Evolutionary conservation across 2,888 invertebrate genomes (phyloP), one percentile per base, ranked within the genome.

Genomic region (Agrochola lychnidis): DNA sequence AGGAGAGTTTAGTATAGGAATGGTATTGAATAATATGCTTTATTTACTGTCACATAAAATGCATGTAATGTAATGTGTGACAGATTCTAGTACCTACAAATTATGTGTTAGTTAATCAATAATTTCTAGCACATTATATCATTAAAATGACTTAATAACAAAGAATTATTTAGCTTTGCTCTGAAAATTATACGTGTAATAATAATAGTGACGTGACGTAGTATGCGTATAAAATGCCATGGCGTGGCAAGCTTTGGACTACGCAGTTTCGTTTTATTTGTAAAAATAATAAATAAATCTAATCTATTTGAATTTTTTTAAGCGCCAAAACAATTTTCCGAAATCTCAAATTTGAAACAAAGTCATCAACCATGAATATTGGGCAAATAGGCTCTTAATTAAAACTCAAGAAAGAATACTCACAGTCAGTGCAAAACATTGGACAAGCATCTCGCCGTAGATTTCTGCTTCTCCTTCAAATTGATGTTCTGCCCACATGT

Each of bases 341-440:
- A 76, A 69, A 69, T 69, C 2, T 45, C 25, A 69, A 75, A 30
- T 85, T 76, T 82, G 81, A 51, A 78, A 78, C 80, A 81, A 80
- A 82, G 57, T 70, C 82, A 76, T 70, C 80, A 83, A 73, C 53
- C 45, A 83, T 56, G 62, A 71, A 78, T 68, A 59, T 74, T 83
- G 81, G 74, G 85, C 79, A 74, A 81, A 88, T 87, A 82, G 78
- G 36, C 87, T 81, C 36, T 16, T 85, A 64, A 74, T 62, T 73
- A 82, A 57, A 78, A 73, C 72, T 25, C 63, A n/a, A 67, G 69
- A 79, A 81, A 74, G 68, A 73, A 72, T 68, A 76, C 93, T 94
- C 84, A 95, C 95, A 79, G 90, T 78, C 40, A 95, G 83, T 19
- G 88, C 86, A 87, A 94, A 95, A 86, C 95, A 95, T 73, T 95